phyloP scores from a whole-genome alignment of 2,113 vertebrate genomes.

The Colius striatus region DNA sequence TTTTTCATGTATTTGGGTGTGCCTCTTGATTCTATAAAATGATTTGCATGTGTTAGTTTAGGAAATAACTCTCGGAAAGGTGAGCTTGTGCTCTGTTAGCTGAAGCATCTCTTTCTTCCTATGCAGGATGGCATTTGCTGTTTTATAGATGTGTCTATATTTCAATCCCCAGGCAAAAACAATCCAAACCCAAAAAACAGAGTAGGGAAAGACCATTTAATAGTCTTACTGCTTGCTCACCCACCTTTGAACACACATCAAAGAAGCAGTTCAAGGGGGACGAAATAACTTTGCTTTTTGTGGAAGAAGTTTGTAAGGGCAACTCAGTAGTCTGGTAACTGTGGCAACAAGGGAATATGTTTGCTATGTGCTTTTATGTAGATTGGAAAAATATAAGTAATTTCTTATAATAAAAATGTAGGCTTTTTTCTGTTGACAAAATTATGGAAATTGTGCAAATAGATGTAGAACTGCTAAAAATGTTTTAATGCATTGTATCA shows the following conservation, averaged over 20 bases:
- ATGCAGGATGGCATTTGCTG: background rate
- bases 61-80: background rate
- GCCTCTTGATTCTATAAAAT: background rate
- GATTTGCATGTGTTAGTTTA: background rate
- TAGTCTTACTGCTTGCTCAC: constrained; percentile 19
- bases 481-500: background rate
- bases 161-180: background rate
- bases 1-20: background rate
- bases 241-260: constrained; percentile 61
- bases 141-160: background rate
- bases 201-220: constrained; percentile 3
- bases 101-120: background rate
- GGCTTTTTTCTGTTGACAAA: background rate
- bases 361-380: constrained; percentile 51
- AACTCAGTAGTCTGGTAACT: constrained; percentile 19
- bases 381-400: background rate
- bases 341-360: constrained; percentile 45
- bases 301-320: constrained; percentile 32
- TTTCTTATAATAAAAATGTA: constrained; percentile 11
- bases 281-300: constrained; percentile 1
- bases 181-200: background rate
- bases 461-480: constrained; percentile 13
- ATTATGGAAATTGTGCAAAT: constrained; percentile 12
- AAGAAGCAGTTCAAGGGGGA: constrained; percentile 31
- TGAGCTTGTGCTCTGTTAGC: background rate